A percentile compares a stretch with the other conserved stretches of the same genome.
Evolutionary conservation across 2,113 vertebrate genomes (phyloP).

Genomic region (Mus pahari): DNA sequence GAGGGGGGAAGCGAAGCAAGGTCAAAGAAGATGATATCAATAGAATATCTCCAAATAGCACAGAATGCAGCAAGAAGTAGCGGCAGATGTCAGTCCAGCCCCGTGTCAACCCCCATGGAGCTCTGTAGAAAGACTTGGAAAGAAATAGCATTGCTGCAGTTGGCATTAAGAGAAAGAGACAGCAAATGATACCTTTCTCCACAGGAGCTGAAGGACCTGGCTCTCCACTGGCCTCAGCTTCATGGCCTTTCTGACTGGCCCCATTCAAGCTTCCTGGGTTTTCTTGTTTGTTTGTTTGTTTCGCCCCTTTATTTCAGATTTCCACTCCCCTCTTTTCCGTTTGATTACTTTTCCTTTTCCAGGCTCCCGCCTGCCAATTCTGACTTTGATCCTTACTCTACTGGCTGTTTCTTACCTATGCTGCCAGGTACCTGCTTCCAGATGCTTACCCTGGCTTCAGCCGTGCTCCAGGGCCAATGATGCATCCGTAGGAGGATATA

Average conservation of each 20-base stretch:
- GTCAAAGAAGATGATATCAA: constrained; percentile 84
- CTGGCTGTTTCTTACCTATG: constrained; percentile 70
- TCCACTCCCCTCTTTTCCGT: constrained; percentile 49
- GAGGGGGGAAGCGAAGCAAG: constrained; percentile 76
- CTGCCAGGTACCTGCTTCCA: constrained; percentile 77
- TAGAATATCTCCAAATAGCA: constrained; percentile 80
- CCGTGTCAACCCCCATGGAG: constrained; percentile 76
- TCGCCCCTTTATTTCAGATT: constrained; percentile 50
- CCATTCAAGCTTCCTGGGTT: constrained; percentile 11
- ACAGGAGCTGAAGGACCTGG: constrained; percentile 39
- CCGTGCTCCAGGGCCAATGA: constrained; percentile 57
- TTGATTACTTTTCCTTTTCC: constrained; percentile 57
- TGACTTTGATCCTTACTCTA: constrained; percentile 55
- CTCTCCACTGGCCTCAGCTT: constrained; percentile 52
- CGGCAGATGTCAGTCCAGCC: constrained; percentile 82
- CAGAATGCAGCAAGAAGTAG: constrained; percentile 81
- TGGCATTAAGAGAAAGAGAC: constrained; percentile 64
- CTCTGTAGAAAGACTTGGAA: constrained; percentile 81
- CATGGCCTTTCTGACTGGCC: constrained; percentile 14
- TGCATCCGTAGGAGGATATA: constrained; percentile 63
- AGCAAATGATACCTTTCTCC: constrained; percentile 73
- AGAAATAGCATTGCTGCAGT: constrained; percentile 75
- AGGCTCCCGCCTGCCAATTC: constrained; percentile 72
- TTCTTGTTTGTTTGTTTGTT: not conserved
- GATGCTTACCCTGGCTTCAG: constrained; percentile 77